These are phyloP conservation scores for Eupeodes luniger DNA, from an alignment of 2,888 invertebrate genomes.

Conservation along the genomic window DNA sequence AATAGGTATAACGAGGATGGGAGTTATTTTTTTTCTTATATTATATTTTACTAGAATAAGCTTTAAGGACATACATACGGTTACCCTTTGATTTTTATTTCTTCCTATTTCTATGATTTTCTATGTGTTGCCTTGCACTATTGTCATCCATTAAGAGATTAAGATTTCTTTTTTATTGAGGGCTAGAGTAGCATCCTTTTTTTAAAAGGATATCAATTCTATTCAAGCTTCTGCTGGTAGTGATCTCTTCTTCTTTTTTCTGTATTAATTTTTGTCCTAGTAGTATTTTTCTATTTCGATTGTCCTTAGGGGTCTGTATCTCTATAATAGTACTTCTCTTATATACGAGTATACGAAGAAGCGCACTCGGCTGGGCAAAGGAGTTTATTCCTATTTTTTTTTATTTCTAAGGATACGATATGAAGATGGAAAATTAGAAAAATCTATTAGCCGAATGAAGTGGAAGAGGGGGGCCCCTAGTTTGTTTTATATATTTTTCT, in stretches of 20 bases:
- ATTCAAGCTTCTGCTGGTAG: slow-evolving; percentile 42
- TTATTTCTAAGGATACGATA: slow-evolving; percentile 34
- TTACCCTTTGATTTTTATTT: slow-evolving; percentile 22
- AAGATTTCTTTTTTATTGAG: slow-evolving; percentile 73
- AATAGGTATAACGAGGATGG: background rate
- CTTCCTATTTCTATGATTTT: background rate
- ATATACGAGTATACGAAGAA: background rate
- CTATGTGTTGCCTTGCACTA: slow-evolving; percentile 25
- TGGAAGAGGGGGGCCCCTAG: slow-evolving; percentile 2
- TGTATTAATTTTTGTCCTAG: slow-evolving; percentile 5
- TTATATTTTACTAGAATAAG: slow-evolving; percentile 36
- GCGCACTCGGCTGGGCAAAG: background rate
- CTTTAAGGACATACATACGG: slow-evolving; percentile 53
- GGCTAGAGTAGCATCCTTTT: slow-evolving; percentile 67
- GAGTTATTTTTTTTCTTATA: background rate
- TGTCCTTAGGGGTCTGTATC: slow-evolving; percentile 40
- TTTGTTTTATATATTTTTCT: background rate
- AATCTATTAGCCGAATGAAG: slow-evolving; percentile 65
- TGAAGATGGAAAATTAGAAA: slow-evolving; percentile 71
- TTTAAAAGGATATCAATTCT: slow-evolving; percentile 72
- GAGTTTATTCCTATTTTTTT: background rate
- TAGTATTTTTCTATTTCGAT: slow-evolving; percentile 38
- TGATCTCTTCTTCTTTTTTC: slow-evolving; percentile 42
- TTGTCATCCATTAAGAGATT: slow-evolving; percentile 76
- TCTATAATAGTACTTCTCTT: background rate